Percentiles rank a stretch among this genome's conserved stretches.
Conservation (phyloP, 2,797 vertebrate species). For the Varecia variegata region DNA sequence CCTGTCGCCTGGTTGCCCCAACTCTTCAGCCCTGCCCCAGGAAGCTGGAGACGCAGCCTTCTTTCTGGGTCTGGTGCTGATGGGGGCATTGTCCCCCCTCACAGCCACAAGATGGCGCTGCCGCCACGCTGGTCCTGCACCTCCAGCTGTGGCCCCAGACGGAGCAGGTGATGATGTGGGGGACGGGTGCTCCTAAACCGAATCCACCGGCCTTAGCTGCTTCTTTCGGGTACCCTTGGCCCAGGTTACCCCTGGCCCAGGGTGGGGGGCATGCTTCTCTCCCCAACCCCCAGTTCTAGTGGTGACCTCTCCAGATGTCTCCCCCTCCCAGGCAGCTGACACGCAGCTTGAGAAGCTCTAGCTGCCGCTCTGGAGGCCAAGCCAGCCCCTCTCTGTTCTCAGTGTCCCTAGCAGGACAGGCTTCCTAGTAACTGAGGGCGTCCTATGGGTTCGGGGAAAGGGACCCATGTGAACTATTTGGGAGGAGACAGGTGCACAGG, state of each 20-base stretch:
- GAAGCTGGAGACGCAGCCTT: not conserved
- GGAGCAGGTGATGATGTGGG: fast-evolving
- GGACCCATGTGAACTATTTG: not conserved
- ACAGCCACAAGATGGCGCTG: constrained; percentile 61
- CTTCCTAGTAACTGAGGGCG: not conserved
- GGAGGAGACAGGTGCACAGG: not conserved
- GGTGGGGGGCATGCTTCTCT: not conserved
- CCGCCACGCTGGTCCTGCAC: not conserved
- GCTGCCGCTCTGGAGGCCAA: not conserved
- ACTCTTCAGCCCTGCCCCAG: not conserved
- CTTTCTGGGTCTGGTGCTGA: not conserved
- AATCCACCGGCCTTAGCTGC: not conserved
- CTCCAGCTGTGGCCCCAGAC: not conserved
- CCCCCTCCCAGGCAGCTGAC: too few relatives aligned
- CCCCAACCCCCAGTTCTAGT: not conserved
- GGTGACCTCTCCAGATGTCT: not conserved
- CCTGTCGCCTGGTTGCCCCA: not conserved
- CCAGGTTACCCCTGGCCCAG: not conserved
- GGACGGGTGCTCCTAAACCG: not conserved
- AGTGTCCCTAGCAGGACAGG: not conserved
- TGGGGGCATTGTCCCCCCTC: not conserved
- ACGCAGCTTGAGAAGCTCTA: not conserved
- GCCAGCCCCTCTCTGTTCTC: not conserved
- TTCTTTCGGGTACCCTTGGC: not conserved
- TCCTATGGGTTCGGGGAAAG: not conserved